These are phyloP conservation scores for Haliaeetus leucogaster DNA, from an alignment of 2,113 vertebrate genomes.

Conservation along the genomic window DNA sequence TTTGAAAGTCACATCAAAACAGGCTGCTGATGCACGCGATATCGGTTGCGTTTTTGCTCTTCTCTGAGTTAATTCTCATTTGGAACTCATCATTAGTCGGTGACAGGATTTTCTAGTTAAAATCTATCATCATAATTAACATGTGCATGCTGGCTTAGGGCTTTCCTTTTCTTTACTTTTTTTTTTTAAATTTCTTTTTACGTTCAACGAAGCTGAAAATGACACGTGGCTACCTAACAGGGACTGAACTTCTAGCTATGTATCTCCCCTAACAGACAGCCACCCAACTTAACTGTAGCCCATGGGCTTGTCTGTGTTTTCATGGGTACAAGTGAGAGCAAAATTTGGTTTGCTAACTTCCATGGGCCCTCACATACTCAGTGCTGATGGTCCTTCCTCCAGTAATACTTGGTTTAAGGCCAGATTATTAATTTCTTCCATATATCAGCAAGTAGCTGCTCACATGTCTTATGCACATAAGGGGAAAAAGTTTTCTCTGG, in stretches of 20 bases:
- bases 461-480: neutral
- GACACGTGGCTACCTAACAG: neutral
- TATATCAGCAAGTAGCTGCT: neutral
- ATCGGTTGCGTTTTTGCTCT: neutral
- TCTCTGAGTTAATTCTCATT: neutral
- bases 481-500: neutral
- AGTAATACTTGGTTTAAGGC: neutral
- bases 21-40: rapidly evolving
- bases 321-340: neutral
- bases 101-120: neutral
- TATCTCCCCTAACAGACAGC: neutral
- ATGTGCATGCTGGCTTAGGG: neutral
- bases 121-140: neutral
- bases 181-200: neutral
- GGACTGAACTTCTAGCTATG: neutral
- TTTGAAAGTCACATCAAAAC: neutral
- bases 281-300: neutral
- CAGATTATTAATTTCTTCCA: neutral
- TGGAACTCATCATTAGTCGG: neutral
- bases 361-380: neutral
- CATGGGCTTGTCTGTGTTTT: neutral
- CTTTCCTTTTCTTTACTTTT: neutral
- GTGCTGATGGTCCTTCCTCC: neutral
- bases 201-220: neutral
- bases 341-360: neutral